phyloP scores from a whole-genome alignment of 2,888 invertebrate species.

The Pomacea canaliculata region DNA sequence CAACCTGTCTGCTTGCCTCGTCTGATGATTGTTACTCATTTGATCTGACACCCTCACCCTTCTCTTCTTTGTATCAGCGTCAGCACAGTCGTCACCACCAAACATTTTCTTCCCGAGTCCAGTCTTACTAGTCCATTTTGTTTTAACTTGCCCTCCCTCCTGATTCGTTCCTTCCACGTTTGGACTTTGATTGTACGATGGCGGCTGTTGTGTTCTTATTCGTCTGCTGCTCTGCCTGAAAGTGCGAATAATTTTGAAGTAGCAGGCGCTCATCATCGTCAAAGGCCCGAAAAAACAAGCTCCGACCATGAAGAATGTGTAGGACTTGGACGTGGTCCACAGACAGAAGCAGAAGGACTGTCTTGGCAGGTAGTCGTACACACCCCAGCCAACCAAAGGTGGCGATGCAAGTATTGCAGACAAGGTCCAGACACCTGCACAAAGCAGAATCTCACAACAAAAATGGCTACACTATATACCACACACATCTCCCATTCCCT shows the following conservation, averaged over 20 bases:
- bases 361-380: constrained; percentile 50
- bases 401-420: constrained; percentile 53
- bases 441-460: not conserved
- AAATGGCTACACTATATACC: too few relatives aligned
- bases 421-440: constrained; percentile 51
- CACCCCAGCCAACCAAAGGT: constrained; percentile 60
- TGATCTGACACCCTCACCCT: too few relatives aligned
- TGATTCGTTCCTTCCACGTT: not conserved
- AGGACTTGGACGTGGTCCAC: constrained; percentile 54
- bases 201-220: not conserved
- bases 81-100: too few relatives aligned
- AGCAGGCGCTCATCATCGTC: constrained; percentile 57
- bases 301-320: constrained; percentile 63
- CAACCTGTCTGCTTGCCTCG: too few relatives aligned
- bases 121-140: not conserved
- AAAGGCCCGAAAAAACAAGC: constrained; percentile 62
- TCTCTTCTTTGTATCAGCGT: too few relatives aligned
- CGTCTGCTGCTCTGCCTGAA: constrained; percentile 41
- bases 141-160: not conserved
- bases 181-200: not conserved
- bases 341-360: constrained; percentile 64
- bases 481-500: too few relatives aligned
- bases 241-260: constrained; percentile 48
- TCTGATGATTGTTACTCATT: too few relatives aligned
- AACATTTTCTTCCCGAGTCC: too few relatives aligned